Evolutionary conservation across 2,888 invertebrate genomes (phyloP).

Genomic region (Papilio elwesi): DNA sequence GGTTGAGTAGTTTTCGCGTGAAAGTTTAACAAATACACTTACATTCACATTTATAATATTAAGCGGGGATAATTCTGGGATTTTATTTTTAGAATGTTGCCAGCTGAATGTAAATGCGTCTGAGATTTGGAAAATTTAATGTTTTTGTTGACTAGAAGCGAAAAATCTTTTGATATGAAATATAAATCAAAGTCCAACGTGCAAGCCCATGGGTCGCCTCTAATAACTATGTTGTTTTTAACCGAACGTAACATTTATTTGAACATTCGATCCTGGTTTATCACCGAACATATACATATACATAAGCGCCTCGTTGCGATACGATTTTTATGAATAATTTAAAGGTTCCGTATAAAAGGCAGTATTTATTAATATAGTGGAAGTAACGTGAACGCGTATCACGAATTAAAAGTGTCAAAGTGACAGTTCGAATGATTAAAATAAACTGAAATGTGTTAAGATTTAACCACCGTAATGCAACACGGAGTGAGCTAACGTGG

Average conservation of each 20-base stretch:
- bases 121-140: no score
- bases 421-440: not conserved
- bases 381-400: not conserved
- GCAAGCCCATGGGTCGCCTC: no score
- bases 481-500: not conserved
- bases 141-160: no score
- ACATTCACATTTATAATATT: no score
- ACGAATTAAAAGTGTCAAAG: not conserved
- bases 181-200: no score
- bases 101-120: no score
- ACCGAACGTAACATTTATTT: not conserved
- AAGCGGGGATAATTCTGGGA: no score
- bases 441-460: not conserved
- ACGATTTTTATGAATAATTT: not conserved
- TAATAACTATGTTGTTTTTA: no score
- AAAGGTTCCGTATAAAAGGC: not conserved
- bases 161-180: no score
- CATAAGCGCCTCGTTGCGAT: not conserved
- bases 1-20: no score
- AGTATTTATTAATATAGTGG: not conserved
- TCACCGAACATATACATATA: not conserved
- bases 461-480: not conserved
- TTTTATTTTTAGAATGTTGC: no score
- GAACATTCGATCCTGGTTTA: constrained; percentile 9
- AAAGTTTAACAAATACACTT: no score